Evolutionary conservation across 2,113 vertebrate species (phyloP), one percentile per base, ranked within the genome.

Genomic region (Bungarus multicinctus): DNA sequence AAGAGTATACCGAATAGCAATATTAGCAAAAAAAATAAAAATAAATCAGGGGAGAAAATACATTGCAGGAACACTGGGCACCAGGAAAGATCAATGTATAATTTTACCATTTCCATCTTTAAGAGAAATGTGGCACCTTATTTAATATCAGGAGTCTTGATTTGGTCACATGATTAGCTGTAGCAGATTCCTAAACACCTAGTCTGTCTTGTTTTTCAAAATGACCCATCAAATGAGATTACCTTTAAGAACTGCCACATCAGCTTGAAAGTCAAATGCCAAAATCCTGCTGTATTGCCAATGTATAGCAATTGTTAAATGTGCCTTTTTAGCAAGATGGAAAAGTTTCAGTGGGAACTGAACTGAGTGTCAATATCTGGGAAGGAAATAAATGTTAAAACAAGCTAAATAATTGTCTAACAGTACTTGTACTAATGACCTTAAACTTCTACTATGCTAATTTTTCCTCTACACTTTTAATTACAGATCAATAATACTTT

Each of bases 391-490:
- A 91, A 95, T 96, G 96, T 97, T 98, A 97, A 98, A 98, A 96
- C 97, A 97, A 96, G 97, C 97, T 97, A 97, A 98, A 97, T 97
- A 98, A 98, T 97, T 98, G 98, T 98, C 98, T 97, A 60, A 95
- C 94, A 97, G 98, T 98, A 92, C 94, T 96, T 94, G 97, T 97
- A 95, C 97, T 98, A 98, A 98, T 98, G 97, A 98, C 97, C 94
- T 95, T 96, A 97, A 98, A 97, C 97, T 98, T 98, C 96, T 97
- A 94, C 97, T 98, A 98, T 98, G 98, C 97, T 99, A 99, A 99
- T 99, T 98, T 98, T 98, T 97, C 89, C 97, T 97, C 98, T 97
- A 94, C 97, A 98, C 98, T 98, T 99, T 98, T 98, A 98, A 98
- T 98, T 98, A 97, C 97, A 64, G 97, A 98, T 98, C 98, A 98